Evolutionary conservation across 2,888 invertebrate genomes (phyloP).

Genomic region (Eudemis profundana): DNA sequence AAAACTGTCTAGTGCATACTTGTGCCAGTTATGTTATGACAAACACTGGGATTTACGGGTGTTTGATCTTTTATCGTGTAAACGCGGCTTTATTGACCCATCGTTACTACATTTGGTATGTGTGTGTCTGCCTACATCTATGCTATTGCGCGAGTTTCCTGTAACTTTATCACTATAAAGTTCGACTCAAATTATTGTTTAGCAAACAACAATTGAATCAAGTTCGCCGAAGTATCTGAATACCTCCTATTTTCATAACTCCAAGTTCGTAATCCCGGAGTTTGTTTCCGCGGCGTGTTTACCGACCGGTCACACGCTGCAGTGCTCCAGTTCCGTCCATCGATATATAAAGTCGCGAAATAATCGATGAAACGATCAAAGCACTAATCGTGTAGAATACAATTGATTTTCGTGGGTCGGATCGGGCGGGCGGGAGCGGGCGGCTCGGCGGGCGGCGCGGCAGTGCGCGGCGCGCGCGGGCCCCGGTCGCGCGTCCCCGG

Average conservation of each 20-base stretch:
- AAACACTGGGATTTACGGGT: constrained; percentile 2
- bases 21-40: background rate
- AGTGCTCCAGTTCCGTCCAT: constrained; percentile 25
- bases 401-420: constrained; percentile 43
- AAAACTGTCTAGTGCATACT: background rate
- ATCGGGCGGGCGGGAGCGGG: constrained; percentile 43
- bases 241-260: constrained; percentile 8
- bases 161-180: constrained; percentile 15
- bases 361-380: constrained; percentile 44
- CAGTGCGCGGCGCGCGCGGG: constrained; percentile 79
- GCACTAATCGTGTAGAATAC: constrained; percentile 39
- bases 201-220: constrained; percentile 18
- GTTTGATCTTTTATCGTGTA: constrained; percentile 25
- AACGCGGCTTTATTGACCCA: constrained; percentile 21
- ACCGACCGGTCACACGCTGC: constrained; percentile 10
- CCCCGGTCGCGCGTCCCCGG: constrained; percentile 62
- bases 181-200: constrained; percentile 27
- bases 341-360: constrained; percentile 42
- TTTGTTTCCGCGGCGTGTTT: constrained; percentile 26
- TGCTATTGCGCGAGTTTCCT: constrained; percentile 4
- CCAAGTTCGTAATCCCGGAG: constrained; percentile 19
- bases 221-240: constrained; percentile 17
- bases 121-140: too few relatives aligned
- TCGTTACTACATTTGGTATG: background rate
- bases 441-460: constrained; percentile 47